Percentiles rank a stretch among this genome's conserved stretches.
phyloP scores from a whole-genome alignment of 2,888 invertebrate species.

The Agrotis exclamationis region DNA sequence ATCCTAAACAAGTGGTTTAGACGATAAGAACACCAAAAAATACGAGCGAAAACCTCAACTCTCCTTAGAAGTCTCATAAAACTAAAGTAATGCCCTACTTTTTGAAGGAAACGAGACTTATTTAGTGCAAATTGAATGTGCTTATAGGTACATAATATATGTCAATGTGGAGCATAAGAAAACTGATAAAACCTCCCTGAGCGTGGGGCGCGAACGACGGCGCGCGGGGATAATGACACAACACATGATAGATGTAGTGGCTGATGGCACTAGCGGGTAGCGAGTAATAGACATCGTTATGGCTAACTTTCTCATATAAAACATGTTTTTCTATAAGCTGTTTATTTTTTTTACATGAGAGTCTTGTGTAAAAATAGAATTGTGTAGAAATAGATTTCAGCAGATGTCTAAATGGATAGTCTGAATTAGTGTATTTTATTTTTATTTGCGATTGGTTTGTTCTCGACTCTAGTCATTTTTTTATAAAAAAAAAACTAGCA shows the following conservation, averaged over 20 bases:
- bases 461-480: too few species aligned
- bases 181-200: conserved; percentile 41
- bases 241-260: conserved; percentile 56
- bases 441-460: too few species aligned
- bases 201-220: conserved; percentile 40
- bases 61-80: not conserved
- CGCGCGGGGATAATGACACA: conserved; percentile 50
- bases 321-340: conserved; percentile 40
- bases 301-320: conserved; percentile 47
- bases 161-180: conserved; percentile 41
- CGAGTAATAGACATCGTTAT: conserved; percentile 58
- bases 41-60: not conserved
- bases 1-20: not conserved
- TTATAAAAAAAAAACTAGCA: too few species aligned
- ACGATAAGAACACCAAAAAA: not conserved
- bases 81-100: conserved; percentile 15
- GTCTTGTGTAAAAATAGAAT: not conserved
- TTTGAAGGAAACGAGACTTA: conserved; percentile 12
- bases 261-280: conserved; percentile 52
- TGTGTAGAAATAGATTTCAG: not conserved
- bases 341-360: conserved; percentile 46
- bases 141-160: conserved; percentile 42
- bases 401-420: not conserved
- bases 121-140: conserved; percentile 56
- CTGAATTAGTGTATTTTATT: too few species aligned